phyloP scores from a whole-genome alignment of 2,888 invertebrate species.

The Caenorhabditis wallacei region DNA sequence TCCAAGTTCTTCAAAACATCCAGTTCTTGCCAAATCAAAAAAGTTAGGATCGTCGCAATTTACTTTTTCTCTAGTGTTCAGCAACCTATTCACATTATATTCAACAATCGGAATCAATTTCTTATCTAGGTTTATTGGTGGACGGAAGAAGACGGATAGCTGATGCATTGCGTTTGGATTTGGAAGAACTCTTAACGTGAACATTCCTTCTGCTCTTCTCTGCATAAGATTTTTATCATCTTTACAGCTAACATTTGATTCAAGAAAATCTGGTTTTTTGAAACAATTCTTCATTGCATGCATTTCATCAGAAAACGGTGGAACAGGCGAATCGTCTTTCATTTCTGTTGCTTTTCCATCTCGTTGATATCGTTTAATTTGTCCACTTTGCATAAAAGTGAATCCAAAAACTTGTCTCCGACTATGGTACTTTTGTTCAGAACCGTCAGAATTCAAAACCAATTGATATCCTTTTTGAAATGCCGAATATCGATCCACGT shows the following conservation, averaged over 20 bases:
- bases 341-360: too few relatives aligned
- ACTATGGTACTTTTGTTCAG: too few relatives aligned
- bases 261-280: neutral
- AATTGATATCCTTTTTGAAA: too few relatives aligned
- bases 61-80: neutral
- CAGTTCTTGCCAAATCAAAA: neutral
- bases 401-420: too few relatives aligned
- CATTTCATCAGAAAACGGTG: too few relatives aligned
- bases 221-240: neutral
- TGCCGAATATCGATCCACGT: too few relatives aligned
- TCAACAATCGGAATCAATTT: neutral
- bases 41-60: neutral
- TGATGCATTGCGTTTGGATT: constrained; percentile 11
- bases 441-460: too few relatives aligned
- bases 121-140: neutral
- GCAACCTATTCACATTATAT: neutral
- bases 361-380: too few relatives aligned
- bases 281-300: neutral
- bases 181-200: neutral
- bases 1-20: neutral
- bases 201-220: neutral
- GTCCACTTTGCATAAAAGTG: too few relatives aligned
- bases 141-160: constrained; percentile 11
- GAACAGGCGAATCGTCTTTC: too few relatives aligned
- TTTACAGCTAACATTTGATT: neutral